Base-by-base conservation (phyloP, 2,888 invertebrate species). In the Synergus umbraculus region DNA sequence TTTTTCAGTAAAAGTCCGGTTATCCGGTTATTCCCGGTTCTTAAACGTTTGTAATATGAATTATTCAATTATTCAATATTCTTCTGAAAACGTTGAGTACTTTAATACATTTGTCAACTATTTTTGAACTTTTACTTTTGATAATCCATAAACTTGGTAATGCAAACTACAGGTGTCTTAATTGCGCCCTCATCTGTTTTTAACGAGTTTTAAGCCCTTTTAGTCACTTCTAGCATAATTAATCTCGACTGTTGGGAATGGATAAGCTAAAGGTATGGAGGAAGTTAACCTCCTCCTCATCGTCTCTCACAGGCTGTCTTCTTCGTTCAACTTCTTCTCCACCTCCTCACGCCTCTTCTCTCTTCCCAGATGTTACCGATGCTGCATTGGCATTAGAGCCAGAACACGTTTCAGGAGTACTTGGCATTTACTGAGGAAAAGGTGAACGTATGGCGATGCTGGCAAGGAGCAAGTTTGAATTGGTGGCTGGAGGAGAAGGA, bases 381-480 rank as follows among this genome's bases (percentile, higher is more conserved):
- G 78, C 64, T 58, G 84, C 82, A 82, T 84, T 83, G 78, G 80
- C 82, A 81, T 86, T 85, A 86, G 85, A 86, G 83, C 65, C 81
- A 82, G 83, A 85, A 86, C 84, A 83, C 83, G 83, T 84, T 85
- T 49, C 83, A 77, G 85, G 84, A 82, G 84, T 82, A 86, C 85
- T 86, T 86, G 86, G 86, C 87, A 88, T 87, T 88, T 88, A 84
- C 83, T 79, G 82, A 81, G 85, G 86, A 85, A 88, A 88, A 88
- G 87, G 88, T 87, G 87, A 88, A 87, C 86, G 86, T 85, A 83
- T 81, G 79, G 73, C 76, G 80, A 67, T 65, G 67, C 49, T 29
- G 22, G 65, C 12, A 43, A 15, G 60, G n/a, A 76, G 63, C 37
- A 49, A 73, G 43, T 18, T 76, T 44, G n/a, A 58, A 60, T 60